Conservation (phyloP, 2,888 invertebrate genomes). For the Hydropsyche betteni region DNA sequence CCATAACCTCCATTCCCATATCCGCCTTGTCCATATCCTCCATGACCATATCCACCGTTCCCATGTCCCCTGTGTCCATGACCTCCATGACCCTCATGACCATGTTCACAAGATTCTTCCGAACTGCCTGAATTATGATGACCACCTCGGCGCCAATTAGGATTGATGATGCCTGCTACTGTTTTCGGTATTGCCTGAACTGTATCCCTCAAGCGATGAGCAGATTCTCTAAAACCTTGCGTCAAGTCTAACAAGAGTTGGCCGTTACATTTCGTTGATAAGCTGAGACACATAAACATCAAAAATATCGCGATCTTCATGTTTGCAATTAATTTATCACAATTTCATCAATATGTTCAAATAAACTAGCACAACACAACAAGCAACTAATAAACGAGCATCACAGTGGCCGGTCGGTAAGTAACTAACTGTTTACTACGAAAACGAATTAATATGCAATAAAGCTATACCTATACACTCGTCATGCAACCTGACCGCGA, state of each 20-base stretch:
- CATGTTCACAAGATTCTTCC: conserved; percentile 38
- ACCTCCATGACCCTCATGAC: conserved; percentile 25
- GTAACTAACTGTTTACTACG: conserved; percentile 4
- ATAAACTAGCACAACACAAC: too few species aligned
- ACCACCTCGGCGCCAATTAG: conserved; percentile 4
- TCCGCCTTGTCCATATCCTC: conserved; percentile 36
- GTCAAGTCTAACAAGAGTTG: not conserved
- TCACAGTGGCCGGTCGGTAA: not conserved
- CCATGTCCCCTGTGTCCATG: conserved; percentile 39
- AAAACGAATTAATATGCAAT: conserved; percentile 15
- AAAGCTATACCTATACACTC: not conserved
- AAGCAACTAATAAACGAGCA: not conserved
- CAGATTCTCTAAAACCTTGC: not conserved
- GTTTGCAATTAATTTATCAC: not conserved
- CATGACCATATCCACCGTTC: conserved; percentile 30
- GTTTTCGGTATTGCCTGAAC: not conserved
- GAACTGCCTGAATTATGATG: conserved; percentile 1
- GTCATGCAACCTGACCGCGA: not conserved
- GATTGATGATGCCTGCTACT: not conserved
- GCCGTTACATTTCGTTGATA: not conserved
- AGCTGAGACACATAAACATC: not conserved
- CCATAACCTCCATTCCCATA: conserved; percentile 34
- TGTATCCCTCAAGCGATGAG: not conserved
- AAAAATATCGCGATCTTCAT: not conserved
- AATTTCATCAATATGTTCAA: too few species aligned